These are phyloP conservation scores for Zaprionus taronus DNA, from an alignment of 1,140 invertebrate species.

Conservation along the genomic window DNA sequence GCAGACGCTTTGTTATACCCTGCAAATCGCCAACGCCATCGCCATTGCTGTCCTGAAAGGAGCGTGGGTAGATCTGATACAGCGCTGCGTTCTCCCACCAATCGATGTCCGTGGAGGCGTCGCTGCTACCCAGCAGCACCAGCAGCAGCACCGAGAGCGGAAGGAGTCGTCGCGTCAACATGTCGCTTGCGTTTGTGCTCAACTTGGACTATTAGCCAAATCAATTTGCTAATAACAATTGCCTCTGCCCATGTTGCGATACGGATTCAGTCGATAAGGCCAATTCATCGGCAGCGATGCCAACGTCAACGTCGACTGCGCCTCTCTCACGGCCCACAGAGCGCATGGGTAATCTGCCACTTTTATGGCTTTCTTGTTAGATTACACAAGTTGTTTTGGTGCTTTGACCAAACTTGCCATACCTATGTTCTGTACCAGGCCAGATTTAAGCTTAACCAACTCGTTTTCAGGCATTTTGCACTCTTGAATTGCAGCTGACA, in stretches of 20 bases:
- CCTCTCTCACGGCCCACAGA: neutral
- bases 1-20: conserved; percentile 85
- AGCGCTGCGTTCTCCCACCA: conserved; percentile 91
- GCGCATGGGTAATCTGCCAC: conserved; percentile 17
- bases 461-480: neutral
- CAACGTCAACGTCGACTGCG: neutral
- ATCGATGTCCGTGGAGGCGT: conserved; percentile 68
- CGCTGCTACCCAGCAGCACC: neutral
- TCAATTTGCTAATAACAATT: conserved; percentile 72
- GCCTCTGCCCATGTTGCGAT: conserved; percentile 54
- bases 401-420: neutral
- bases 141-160: conserved; percentile 36
- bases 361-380: conserved; percentile 40
- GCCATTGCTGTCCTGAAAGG: conserved; percentile 91
- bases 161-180: conserved; percentile 67
- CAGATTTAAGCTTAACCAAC: neutral
- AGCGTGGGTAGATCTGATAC: conserved; percentile 92
- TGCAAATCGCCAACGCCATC: conserved; percentile 92
- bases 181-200: conserved; percentile 58
- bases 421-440: neutral
- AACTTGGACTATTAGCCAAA: conserved; percentile 46
- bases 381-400: conserved; percentile 29
- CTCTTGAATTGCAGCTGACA: neutral
- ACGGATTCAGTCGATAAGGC: conserved; percentile 55
- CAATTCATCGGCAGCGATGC: neutral